Evolutionary conservation across 2,888 invertebrate species (phyloP).

Genomic region (Aphidius colemani): DNA sequence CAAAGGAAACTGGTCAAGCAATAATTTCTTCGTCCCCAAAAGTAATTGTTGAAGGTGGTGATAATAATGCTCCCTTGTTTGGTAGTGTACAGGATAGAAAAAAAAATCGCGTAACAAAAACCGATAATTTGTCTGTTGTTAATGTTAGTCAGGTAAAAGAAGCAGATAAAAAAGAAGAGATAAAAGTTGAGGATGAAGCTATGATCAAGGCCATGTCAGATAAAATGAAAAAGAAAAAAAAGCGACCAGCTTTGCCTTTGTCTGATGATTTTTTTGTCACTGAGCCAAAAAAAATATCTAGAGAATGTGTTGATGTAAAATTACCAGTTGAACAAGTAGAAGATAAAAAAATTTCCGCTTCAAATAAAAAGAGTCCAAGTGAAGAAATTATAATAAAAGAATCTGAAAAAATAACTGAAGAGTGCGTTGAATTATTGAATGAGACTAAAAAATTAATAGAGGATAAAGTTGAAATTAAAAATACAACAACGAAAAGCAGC

Average conservation of each 20-base stretch:
- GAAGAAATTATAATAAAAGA: background rate
- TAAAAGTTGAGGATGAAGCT: slow-evolving; percentile 21
- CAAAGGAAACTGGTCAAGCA: background rate
- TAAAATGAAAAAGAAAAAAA: slow-evolving; percentile 41
- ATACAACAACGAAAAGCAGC: too few species aligned
- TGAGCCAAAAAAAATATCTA: background rate
- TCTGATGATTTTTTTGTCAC: slow-evolving; percentile 14
- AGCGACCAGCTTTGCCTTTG: slow-evolving; percentile 35
- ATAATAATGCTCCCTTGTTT: slow-evolving; percentile 44
- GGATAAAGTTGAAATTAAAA: background rate
- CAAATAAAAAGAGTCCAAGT: background rate
- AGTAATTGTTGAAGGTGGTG: slow-evolving; percentile 32
- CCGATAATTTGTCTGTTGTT: background rate
- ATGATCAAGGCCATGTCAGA: slow-evolving; percentile 29
- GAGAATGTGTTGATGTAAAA: background rate
- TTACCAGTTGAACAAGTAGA: too few species aligned
- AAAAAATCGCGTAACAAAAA: slow-evolving; percentile 29
- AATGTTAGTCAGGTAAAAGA: background rate
- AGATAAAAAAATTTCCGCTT: too few species aligned
- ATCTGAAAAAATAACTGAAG: slow-evolving; percentile 7
- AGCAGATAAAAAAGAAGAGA: slow-evolving; percentile 13
- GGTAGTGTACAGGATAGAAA: slow-evolving; percentile 54
- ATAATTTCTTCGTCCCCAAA: slow-evolving; percentile 21
- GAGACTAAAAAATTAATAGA: background rate
- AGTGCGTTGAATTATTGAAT: background rate